Percentiles rank a stretch among this genome's conserved stretches.
phyloP scores from a whole-genome alignment of 2,888 invertebrate species.

The Andrena bicolor region DNA sequence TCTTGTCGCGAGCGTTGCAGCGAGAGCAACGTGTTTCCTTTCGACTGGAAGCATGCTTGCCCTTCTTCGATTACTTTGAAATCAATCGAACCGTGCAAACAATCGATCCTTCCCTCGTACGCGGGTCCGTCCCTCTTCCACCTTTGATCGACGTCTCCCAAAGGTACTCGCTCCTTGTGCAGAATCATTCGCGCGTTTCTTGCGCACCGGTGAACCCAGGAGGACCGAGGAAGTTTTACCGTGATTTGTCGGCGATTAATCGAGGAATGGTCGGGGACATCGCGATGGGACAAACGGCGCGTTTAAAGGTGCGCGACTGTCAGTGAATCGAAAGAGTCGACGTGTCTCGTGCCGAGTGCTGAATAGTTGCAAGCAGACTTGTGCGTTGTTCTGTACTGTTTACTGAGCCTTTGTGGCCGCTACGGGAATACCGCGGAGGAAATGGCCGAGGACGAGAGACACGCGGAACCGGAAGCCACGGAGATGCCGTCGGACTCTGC shows the following conservation, averaged over 20 bases:
- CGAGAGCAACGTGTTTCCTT: background rate
- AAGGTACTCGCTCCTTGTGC: background rate
- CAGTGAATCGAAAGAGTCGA: background rate
- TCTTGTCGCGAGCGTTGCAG: background rate
- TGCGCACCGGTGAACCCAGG: background rate
- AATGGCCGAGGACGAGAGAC: slow-evolving; percentile 76
- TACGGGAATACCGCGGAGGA: slow-evolving; percentile 56
- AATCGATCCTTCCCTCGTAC: background rate
- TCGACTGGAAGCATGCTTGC: slow-evolving; percentile 5
- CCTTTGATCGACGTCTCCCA: background rate
- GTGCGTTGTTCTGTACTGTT: slow-evolving; percentile 77
- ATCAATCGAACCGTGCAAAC: slow-evolving; percentile 19
- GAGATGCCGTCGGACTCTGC: slow-evolving; percentile 43
- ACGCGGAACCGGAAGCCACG: slow-evolving; percentile 46
- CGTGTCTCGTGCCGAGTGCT: slow-evolving; percentile 7
- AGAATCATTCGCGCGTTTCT: background rate
- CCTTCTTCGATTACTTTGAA: slow-evolving; percentile 8
- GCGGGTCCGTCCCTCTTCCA: background rate
- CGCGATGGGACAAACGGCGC: slow-evolving; percentile 14
- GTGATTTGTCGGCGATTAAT: background rate
- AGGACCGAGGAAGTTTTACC: background rate
- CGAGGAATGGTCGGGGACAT: background rate
- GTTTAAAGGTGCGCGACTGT: background rate
- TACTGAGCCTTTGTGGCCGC: slow-evolving; percentile 74
- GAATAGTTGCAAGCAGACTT: slow-evolving; percentile 45